Evolutionary conservation across 64 coral and sea anemone genomes (phyloP), one percentile per base, ranked within the genome.

Genomic region (Pachyseris speciosa): DNA sequence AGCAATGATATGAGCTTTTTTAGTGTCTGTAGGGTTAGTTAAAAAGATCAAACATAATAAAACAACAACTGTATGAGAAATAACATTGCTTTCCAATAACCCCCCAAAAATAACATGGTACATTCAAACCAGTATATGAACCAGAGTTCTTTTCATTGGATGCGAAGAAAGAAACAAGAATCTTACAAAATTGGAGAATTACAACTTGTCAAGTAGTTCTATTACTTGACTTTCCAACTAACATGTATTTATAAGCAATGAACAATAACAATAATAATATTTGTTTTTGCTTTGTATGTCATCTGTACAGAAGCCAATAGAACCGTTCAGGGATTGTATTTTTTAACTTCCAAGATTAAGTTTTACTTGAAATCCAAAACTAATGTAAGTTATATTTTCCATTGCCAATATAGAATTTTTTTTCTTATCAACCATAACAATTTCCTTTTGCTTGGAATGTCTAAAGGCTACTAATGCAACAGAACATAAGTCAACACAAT

Each of bases 341-440:
- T 64, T 45, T 76, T 76, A 68, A 85, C 38, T 42, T 66, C 83
- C 64, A 85, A 67, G 30, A 66, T 85, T 33, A 68, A 66, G 39
- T 86, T 86, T 69, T 41, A 76, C n/a, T 45, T 9, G 45, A 48
- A 42, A 47, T 75, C 40, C 13, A 75, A 17, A 41, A 86, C 66
- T 68, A 71, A 86, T 61, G n/a, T n/a, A n/a, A n/a, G 84, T 86
- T 61, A 71, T 86, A 44, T 86, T 86, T 86, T 71, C 84, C 25
- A 70, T 39, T 67, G 37, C 70, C 84, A 86, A 39, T 48, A 86
- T 20, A 64, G 22, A 61, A 43, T 86, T 64, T 43, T 86, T 71
- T 63, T 67, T 71, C 17, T 86, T 44, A 86, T 70, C 81, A 63
- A 25, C 59, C 59, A 63, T 63, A 25, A 63, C 59, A 63, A 63